Conservation (phyloP, 2,113 vertebrate species). For the Triplophysa dalaica region DNA sequence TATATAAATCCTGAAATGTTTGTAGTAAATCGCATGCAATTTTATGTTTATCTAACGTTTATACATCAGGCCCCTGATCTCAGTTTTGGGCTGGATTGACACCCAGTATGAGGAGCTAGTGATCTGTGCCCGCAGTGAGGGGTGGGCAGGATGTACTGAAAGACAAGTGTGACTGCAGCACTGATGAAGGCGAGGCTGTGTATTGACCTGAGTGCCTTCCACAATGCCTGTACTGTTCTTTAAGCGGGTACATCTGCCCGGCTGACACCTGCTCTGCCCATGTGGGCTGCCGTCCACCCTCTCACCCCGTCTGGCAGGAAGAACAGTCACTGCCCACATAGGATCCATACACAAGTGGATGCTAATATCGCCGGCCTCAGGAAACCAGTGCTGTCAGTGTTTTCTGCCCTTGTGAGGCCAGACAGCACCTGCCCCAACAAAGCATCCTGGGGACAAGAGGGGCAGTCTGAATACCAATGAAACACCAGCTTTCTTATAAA, state of each 20-base stretch:
- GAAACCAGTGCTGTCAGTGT: conserved; percentile 65
- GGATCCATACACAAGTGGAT: conserved; percentile 70
- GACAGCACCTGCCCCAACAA: conserved; percentile 75
- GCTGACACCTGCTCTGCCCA: conserved; percentile 58
- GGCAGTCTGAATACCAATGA: conserved; percentile 59
- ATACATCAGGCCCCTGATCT: background rate
- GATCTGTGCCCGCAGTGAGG: conserved; percentile 7
- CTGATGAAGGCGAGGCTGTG: conserved; percentile 30
- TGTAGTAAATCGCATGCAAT: too few relatives aligned
- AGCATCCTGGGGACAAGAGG: conserved; percentile 63
- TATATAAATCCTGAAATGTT: too few relatives aligned
- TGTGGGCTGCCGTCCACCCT: conserved; percentile 70
- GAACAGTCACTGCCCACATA: conserved; percentile 64
- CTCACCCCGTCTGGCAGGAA: conserved; percentile 76
- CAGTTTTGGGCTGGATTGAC: conserved; percentile 15
- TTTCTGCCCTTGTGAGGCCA: conserved; percentile 62
- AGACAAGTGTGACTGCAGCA: background rate
- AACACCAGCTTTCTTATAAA: conserved; percentile 47
- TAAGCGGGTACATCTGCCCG: conserved; percentile 40
- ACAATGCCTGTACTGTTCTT: conserved; percentile 49
- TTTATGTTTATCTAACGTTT: too few relatives aligned
- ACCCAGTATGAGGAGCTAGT: conserved; percentile 35
- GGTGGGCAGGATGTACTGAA: conserved; percentile 30
- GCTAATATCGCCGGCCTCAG: conserved; percentile 67
- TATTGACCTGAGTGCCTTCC: conserved; percentile 17